Percentiles rank a stretch among this genome's conserved stretches.
Evolutionary conservation across 2,797 vertebrate genomes (phyloP).

Genomic region (Anisognathus igniventris): DNA sequence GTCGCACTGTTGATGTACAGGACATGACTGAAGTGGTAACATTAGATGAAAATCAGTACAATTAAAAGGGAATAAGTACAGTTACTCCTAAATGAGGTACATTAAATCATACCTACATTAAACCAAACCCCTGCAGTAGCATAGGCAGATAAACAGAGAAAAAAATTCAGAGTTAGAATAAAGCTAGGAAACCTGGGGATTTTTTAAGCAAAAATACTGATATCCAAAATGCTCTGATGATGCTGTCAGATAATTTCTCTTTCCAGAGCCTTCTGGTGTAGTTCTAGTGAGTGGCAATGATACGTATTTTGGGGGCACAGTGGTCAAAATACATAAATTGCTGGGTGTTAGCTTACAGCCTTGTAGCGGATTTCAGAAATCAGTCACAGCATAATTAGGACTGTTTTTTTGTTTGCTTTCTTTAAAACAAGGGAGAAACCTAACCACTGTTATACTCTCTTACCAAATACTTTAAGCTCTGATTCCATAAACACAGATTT

Average conservation of each 20-base stretch:
- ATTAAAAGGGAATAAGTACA: background rate
- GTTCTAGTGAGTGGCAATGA: background rate
- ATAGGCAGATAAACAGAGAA: background rate
- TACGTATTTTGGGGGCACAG: background rate
- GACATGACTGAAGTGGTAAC: background rate
- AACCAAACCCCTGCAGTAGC: background rate
- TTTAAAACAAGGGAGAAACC: background rate
- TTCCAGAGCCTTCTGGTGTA: constrained; percentile 15
- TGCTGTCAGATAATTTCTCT: constrained; percentile 8
- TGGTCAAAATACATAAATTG: background rate
- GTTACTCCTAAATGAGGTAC: background rate
- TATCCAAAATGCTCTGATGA: background rate
- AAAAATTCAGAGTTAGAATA: background rate
- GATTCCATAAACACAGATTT: background rate
- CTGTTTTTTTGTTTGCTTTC: background rate
- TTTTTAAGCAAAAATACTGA: background rate
- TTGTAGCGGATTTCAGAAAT: background rate
- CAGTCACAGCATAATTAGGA: background rate
- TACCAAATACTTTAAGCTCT: background rate
- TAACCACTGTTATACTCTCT: background rate
- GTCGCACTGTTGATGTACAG: background rate
- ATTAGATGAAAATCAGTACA: background rate
- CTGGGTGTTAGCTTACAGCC: background rate
- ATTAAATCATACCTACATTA: background rate
- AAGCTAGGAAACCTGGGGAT: constrained; percentile 14